Base-by-base conservation (phyloP, 1,140 invertebrate genomes). In the Carposina sasakii region DNA sequence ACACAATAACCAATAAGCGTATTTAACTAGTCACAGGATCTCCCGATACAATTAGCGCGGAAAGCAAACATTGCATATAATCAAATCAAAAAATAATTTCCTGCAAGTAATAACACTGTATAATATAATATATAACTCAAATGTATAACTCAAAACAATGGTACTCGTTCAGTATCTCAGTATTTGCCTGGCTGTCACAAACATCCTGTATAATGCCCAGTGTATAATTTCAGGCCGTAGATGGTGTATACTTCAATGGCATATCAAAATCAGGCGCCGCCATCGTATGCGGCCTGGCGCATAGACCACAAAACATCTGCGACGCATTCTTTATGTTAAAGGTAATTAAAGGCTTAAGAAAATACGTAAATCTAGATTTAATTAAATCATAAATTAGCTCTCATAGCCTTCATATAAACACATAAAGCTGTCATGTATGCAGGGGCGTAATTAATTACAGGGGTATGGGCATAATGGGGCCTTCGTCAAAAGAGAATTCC, bases 221-320 rank as follows among this genome's bases (percentile, higher is more conserved):
- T 13, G 30, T 39, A 39, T 40, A 33, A 15, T 84, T 67, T 68
- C 48, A 90, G 88, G 86, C 87, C 17, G 85, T 90, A 42, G 89
- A 90, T 67, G 88, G 85, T 3, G 85, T 89, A 13, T 89, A 89
- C 55, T 89, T 89, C 54, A 89, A 89, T 65, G 86, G 83, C 10
- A 76, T 85, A 15, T 87, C 85, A 26, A 61, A 73, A 40, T 54
- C 81, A 33, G 87, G 86, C 5, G 79, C 82, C 21, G 75, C 79
- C 17, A 54, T 90, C 6, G 62, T 88, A 8, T 86, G 86, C 37
- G 85, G 85, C 22, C 55, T 87, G 20, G 88, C 89, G 3, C 71
- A 85, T 54, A 76, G 87, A 50, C 81, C 79, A 3, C 70, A 85
- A 23, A 57, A 73, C 40, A 43, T 81, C 22, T 76, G 85, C 19